Percentiles rank a stretch among this genome's conserved stretches.
Conservation (phyloP, 2,888 invertebrate species). For the Pollenia labialis region DNA sequence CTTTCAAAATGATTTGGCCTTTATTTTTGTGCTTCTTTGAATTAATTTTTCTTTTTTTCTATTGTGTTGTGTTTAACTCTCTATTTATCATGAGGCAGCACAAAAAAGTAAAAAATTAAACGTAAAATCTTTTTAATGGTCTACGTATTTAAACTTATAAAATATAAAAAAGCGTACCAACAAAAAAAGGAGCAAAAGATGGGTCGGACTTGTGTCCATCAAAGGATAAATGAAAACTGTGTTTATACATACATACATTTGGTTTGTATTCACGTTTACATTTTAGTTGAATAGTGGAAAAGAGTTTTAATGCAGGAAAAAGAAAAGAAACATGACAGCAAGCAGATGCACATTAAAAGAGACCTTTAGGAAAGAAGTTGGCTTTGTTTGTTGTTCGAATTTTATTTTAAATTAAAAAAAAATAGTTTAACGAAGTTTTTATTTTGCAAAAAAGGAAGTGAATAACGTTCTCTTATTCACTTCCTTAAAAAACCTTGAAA, state of each 20-base stretch:
- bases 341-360: slow-evolving; percentile 43
- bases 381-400: slow-evolving; percentile 10
- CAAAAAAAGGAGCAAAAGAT: not conserved
- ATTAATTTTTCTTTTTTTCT: slow-evolving; percentile 21
- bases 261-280: slow-evolving; percentile 48
- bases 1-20: slow-evolving; percentile 62
- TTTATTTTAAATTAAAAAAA: slow-evolving; percentile 33
- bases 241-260: slow-evolving; percentile 10
- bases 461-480: no score
- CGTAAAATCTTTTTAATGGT: slow-evolving; percentile 59
- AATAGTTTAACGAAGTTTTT: slow-evolving; percentile 16
- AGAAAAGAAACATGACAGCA: slow-evolving; percentile 9
- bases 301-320: not conserved
- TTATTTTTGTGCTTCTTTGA: slow-evolving; percentile 50
- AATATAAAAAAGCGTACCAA: not conserved
- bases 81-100: slow-evolving; percentile 50
- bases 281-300: slow-evolving; percentile 55
- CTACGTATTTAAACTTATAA: slow-evolving; percentile 45
- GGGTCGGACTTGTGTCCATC: slow-evolving; percentile 60
- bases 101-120: slow-evolving; percentile 30
- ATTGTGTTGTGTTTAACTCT: slow-evolving; percentile 41
- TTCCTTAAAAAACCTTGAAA: no score
- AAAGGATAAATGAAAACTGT: slow-evolving; percentile 69
- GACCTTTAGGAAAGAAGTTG: slow-evolving; percentile 4
- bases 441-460: not conserved